Evolutionary conservation across 1,140 invertebrate genomes (phyloP).

Genomic region (Pomacea maculata): DNA sequence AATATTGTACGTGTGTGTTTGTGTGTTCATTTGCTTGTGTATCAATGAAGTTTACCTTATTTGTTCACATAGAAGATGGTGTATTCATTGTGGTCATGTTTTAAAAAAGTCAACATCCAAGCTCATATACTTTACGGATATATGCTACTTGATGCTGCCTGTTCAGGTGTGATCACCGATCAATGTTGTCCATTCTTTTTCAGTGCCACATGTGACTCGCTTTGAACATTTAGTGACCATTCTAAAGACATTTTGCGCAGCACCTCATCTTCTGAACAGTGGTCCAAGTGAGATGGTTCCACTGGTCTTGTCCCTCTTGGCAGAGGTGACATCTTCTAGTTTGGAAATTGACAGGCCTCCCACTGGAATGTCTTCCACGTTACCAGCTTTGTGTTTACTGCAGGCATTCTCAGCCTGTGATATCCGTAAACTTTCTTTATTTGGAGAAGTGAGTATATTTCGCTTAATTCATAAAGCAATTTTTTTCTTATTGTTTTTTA

Average conservation of each 20-base stretch:
- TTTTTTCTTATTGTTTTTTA: no score
- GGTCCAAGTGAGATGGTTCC: conserved; percentile 2
- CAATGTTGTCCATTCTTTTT: background rate
- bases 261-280: conserved; percentile 10
- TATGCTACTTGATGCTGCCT: no score
- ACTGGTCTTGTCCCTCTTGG: background rate
- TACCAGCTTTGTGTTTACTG: conserved; percentile 13
- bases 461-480: no score
- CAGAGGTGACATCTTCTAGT: background rate
- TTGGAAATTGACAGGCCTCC: conserved; percentile 7
- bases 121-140: no score
- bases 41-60: no score
- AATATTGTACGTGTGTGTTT: no score
- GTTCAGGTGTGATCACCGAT: no score
- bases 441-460: conserved; percentile 8
- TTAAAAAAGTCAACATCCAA: no score
- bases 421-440: conserved; percentile 1
- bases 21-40: no score
- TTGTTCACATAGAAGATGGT: no score
- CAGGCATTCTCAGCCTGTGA: conserved; percentile 17
- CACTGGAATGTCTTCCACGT: background rate
- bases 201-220: conserved; percentile 13
- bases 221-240: conserved; percentile 21
- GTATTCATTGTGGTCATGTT: no score
- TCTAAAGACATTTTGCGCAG: conserved; percentile 6